Conservation (phyloP, 2,797 vertebrate species). For the Onychomys arenicola region DNA sequence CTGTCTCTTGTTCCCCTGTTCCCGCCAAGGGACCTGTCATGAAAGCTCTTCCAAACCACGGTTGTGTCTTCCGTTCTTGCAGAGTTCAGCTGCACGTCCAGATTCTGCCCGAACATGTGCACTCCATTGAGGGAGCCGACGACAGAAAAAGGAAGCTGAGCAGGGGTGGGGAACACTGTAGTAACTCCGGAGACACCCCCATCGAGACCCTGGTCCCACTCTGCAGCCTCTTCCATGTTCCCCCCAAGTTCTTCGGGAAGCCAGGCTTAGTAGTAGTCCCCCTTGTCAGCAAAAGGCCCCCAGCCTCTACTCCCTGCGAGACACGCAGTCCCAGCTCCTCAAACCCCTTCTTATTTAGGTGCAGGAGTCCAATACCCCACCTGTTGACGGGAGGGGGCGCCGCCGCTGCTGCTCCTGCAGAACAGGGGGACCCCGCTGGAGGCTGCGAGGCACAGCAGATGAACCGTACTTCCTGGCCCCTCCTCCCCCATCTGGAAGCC, state of each 20-base stretch:
- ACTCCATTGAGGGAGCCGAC: constrained; percentile 96
- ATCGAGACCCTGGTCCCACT: background rate
- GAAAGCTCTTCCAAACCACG: constrained; percentile 94
- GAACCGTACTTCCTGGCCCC: constrained; percentile 87
- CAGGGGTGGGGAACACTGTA: constrained; percentile 63
- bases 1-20: background rate
- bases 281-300: background rate
- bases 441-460: constrained; percentile 94
- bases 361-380: constrained; percentile 70
- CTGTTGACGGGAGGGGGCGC: constrained; percentile 78
- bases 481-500: constrained; percentile 72
- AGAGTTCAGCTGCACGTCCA: constrained; percentile 89
- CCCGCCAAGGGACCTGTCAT: constrained; percentile 86
- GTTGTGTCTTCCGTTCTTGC: constrained; percentile 91
- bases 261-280: background rate
- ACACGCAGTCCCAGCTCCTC: background rate
- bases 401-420: constrained; percentile 89
- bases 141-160: constrained; percentile 93
- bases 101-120: constrained; percentile 96
- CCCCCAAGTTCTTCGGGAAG: background rate
- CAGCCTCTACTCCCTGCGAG: background rate
- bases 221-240: background rate
- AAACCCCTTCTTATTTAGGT: background rate
- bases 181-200: background rate
- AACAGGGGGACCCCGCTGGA: constrained; percentile 95